Percentiles rank a stretch among this genome's conserved stretches.
These are phyloP conservation scores for Aphelinus atriplicis DNA, from an alignment of 1,140 invertebrate species.

Conservation along the genomic window DNA sequence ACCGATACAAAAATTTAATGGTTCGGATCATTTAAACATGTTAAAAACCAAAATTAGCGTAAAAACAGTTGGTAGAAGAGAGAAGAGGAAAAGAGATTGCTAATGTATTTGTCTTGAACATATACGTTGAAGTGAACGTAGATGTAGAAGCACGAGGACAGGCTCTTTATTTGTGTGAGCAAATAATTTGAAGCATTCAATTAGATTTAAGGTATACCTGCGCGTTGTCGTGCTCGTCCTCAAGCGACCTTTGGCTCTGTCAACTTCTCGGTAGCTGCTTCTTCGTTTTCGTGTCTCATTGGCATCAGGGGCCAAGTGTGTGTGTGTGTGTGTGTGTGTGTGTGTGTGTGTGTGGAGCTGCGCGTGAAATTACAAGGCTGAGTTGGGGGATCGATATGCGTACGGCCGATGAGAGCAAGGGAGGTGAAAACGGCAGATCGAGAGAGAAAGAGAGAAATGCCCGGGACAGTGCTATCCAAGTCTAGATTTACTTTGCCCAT, in stretches of 20 bases:
- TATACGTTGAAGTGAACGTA: too few relatives aligned
- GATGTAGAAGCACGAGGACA: not conserved
- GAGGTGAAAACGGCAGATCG: too few relatives aligned
- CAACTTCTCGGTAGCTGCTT: not conserved
- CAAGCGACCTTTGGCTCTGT: not conserved
- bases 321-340: not conserved
- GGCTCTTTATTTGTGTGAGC: not conserved
- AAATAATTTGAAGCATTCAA: constrained; percentile 7
- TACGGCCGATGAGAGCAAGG: not conserved
- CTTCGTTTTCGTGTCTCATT: constrained; percentile 17
- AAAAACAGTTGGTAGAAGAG: too few relatives aligned
- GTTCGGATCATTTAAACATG: too few relatives aligned
- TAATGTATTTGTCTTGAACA: too few relatives aligned
- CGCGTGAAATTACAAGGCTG: constrained; percentile 22
- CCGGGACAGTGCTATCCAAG: too few relatives aligned
- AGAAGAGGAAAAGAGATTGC: too few relatives aligned
- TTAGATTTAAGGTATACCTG: not conserved
- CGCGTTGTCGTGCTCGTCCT: not conserved
- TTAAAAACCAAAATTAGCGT: too few relatives aligned
- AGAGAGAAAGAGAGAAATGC: too few relatives aligned
- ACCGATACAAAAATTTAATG: too few relatives aligned
- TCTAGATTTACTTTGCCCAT: too few relatives aligned
- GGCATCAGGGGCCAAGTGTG: not conserved
- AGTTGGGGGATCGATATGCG: constrained; percentile 15
- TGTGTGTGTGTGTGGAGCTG: not conserved